These are phyloP conservation scores for rat (Rattus norvegicus) DNA, from an alignment of 2,113 vertebrate genomes.

Conservation along the genomic window DNA sequence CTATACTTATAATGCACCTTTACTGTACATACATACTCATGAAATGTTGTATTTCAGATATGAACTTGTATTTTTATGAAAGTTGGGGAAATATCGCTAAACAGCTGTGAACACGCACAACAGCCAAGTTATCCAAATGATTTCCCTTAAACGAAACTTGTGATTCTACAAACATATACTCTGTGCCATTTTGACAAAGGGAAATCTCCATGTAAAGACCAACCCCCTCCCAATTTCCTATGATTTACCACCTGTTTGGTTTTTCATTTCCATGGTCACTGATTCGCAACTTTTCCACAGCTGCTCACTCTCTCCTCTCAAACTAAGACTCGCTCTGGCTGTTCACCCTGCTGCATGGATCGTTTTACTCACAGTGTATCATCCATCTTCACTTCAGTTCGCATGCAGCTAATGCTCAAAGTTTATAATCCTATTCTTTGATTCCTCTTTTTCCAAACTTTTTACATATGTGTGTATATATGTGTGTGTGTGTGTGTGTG, in stretches of 20 bases:
- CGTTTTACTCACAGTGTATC: not conserved
- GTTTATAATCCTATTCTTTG: not conserved
- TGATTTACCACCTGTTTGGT: too few relatives aligned
- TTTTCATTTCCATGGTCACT: not conserved
- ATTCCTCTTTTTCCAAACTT: not conserved
- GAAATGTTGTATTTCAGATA: not conserved
- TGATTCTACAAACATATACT: not conserved
- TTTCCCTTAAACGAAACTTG: constrained; percentile 19
- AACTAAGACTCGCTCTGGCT: not conserved
- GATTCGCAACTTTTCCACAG: not conserved
- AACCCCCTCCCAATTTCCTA: not conserved
- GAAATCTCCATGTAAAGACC: not conserved
- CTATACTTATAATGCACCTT: not conserved
- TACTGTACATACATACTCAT: not conserved
- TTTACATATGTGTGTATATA: not conserved
- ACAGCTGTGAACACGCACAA: not conserved
- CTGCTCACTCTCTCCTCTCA: not conserved
- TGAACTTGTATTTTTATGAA: not conserved
- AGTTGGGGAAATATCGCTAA: not conserved
- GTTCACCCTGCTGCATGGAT: not conserved
- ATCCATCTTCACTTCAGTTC: not conserved
- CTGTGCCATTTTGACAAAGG: not conserved
- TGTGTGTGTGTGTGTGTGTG: too few relatives aligned
- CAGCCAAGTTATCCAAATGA: constrained; percentile 34
- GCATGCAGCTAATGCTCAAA: not conserved